These are phyloP conservation scores for Odobenus rosmarus DNA, from an alignment of 2,113 vertebrate genomes.

Conservation along the genomic window DNA sequence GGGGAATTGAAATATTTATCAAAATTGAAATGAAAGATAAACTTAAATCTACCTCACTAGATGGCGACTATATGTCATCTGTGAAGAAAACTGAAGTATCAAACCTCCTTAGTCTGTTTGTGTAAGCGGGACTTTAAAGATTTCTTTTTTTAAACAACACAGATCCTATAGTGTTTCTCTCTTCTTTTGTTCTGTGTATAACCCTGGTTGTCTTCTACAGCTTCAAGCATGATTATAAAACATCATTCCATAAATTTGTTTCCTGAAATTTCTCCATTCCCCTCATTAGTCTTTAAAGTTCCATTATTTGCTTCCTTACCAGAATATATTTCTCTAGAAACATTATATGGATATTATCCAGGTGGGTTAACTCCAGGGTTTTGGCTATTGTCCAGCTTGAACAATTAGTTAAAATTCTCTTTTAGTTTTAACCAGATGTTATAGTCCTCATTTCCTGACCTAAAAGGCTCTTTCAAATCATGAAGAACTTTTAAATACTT, in stretches of 20 bases:
- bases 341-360: slow-evolving; percentile 78
- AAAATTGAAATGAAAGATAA: slow-evolving; percentile 46
- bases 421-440: slow-evolving; percentile 82
- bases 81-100: background rate
- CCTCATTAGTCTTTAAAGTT: slow-evolving; percentile 72
- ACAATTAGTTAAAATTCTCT: slow-evolving; percentile 82
- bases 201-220: slow-evolving; percentile 35
- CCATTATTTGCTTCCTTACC: slow-evolving; percentile 71
- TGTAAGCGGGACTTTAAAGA: background rate
- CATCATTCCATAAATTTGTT: slow-evolving; percentile 44
- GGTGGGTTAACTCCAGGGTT: slow-evolving; percentile 80
- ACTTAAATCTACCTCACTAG: slow-evolving; percentile 12
- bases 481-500: slow-evolving; percentile 76
- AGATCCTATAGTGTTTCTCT: background rate
- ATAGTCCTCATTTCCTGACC: slow-evolving; percentile 80
- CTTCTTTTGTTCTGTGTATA: background rate
- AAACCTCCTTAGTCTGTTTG: background rate
- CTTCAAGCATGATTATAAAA: background rate
- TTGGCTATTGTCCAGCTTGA: slow-evolving; percentile 79
- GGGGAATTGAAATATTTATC: slow-evolving; percentile 60
- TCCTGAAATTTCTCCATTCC: slow-evolving; percentile 62
- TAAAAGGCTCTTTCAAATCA: slow-evolving; percentile 77
- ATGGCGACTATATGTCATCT: background rate
- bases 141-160: background rate
- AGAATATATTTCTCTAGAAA: slow-evolving; percentile 74